Evolutionary conservation across 2,888 invertebrate genomes (phyloP), one percentile per base, ranked within the genome.

Genomic region (Petrolisthes manimaculis): DNA sequence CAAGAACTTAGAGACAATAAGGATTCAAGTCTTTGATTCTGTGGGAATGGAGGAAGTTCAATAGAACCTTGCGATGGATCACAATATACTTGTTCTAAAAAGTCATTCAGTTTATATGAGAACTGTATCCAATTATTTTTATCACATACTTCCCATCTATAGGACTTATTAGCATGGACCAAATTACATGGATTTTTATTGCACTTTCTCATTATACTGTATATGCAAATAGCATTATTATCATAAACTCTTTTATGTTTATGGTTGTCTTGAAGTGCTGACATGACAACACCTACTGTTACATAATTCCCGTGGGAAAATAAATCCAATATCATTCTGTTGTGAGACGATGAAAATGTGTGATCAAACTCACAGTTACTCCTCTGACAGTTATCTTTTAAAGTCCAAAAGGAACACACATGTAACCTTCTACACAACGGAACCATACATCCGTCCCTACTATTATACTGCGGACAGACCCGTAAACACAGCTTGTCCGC

Each of bases 401-500:
- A 69, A 53, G 81, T 71, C 89, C 86, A 89, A 61, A n/a, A 78
- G 0, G 51, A 24, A 21, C 90, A 90, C 5, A 89, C 86, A 75
- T 90, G 90, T n/a, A 86, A 77, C 56, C 90, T 78, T 55, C 88
- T 75, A 61, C 90, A 90, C 8, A 78, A 54, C 18, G 75, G 21
- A 37, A 79, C 71, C 5, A 24, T 74, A 24, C 89, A 89, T 18
- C 89, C 89, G 4, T 78, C 54, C 37, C 61, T 84, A 54, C 84
- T 81, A 69, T 86, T 86, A 53, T 89, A 86, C 54, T 86, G 86
- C 14, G 89, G 84, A 12, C 89, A 89, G 1, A 84, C 71, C 4
- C 54, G 79, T 55, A 89, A 24, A 0, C 24, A 61, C 56, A 84
- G 81, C 61, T 81, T 88, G 53, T 84, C 84, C 9, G 81, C 54